Evolutionary conservation across 1,140 invertebrate genomes (phyloP).

Genomic region (Thaumetopoea pityocampa): DNA sequence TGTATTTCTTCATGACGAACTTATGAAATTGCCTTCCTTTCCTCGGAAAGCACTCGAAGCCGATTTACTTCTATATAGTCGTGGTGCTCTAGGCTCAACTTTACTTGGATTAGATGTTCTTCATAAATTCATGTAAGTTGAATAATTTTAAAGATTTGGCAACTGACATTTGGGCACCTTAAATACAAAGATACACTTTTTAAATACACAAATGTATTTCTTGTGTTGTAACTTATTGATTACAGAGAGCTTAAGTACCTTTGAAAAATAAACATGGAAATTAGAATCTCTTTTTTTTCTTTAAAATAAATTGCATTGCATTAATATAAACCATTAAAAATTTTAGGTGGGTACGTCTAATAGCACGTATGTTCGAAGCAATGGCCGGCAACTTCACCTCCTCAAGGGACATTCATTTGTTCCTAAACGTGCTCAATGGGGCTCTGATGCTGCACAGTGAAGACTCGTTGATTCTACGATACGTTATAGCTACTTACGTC

Average conservation of each 20-base stretch:
- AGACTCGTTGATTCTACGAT: conserved; percentile 95
- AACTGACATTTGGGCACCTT: too few species aligned
- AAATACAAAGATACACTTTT: too few species aligned
- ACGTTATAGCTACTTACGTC: conserved; percentile 97
- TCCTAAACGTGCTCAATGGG: conserved; percentile 98
- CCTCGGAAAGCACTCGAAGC: conserved; percentile 98
- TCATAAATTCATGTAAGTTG: conserved; percentile 92
- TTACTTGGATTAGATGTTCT: conserved; percentile 95
- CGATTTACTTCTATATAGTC: conserved; percentile 94
- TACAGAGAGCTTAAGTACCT: not conserved
- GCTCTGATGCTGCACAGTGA: conserved; percentile 97
- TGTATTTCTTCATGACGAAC: conserved; percentile 99
- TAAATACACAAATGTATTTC: too few species aligned
- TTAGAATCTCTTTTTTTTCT: not conserved
- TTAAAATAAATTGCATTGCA: not conserved
- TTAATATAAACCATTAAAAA: conserved; percentile 1
- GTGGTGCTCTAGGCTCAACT: conserved; percentile 94
- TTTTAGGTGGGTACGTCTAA: conserved; percentile 92
- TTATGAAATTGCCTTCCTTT: conserved; percentile 98
- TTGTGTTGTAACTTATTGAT: too few species aligned
- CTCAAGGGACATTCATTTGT: conserved; percentile 97
- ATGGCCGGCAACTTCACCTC: conserved; percentile 99
- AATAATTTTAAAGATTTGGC: not conserved
- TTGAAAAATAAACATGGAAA: not conserved
- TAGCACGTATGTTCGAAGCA: conserved; percentile 97